Percentiles rank a stretch among this genome's conserved stretches.
phyloP scores from a whole-genome alignment of 2,113 vertebrate genomes.

The Sinocyclocheilus anophthalmus region DNA sequence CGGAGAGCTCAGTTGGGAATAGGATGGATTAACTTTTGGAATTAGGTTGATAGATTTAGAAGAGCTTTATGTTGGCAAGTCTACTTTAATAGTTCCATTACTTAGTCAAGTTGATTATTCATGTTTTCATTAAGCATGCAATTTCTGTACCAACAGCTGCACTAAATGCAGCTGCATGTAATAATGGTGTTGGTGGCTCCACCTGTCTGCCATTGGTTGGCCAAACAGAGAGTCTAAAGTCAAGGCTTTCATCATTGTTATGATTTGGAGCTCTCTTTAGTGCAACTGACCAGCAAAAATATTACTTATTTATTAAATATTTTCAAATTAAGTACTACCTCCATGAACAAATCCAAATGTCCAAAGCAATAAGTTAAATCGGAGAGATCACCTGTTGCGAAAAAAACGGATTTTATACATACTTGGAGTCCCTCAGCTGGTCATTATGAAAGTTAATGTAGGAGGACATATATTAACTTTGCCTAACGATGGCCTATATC shows the following conservation, averaged over 20 bases:
- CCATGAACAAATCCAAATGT: neutral
- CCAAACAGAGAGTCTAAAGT: neutral
- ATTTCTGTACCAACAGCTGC: neutral
- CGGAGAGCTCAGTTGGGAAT: neutral
- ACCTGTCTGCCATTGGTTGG: neutral
- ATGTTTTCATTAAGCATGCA: neutral
- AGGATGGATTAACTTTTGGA: neutral
- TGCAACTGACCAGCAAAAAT: neutral
- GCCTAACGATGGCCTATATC: neutral
- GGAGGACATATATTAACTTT: neutral
- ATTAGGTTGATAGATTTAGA: neutral
- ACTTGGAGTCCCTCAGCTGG: constrained; percentile 33
- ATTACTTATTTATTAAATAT: neutral
- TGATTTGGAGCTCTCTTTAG: no score
- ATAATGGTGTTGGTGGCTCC: neutral
- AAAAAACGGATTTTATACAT: neutral
- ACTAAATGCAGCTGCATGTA: neutral
- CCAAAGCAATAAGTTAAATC: neutral
- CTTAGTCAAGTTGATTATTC: neutral
- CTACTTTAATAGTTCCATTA: neutral
- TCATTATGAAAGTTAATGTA: neutral
- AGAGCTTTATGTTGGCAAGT: neutral
- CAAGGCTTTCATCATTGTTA: no score
- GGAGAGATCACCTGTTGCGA: neutral
- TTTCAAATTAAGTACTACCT: neutral